Percentiles rank a stretch among this genome's conserved stretches.
Conservation (phyloP, 2,113 vertebrate genomes). For the Thinocorus orbignyianus region DNA sequence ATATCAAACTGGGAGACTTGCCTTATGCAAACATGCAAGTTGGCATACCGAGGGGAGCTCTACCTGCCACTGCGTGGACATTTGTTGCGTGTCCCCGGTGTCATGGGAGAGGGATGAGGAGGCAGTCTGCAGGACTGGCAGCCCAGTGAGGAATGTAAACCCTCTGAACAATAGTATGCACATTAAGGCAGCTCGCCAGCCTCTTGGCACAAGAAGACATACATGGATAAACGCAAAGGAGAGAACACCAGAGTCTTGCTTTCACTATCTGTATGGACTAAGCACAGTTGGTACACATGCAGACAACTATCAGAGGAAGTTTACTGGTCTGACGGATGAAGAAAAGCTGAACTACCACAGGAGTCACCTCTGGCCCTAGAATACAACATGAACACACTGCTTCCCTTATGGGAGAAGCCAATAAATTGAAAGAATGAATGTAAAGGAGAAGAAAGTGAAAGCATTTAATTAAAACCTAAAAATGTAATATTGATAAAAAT, state of each 20-base stretch:
- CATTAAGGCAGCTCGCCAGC: background rate
- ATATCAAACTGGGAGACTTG: background rate
- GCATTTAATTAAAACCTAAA: background rate
- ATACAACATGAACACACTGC: background rate
- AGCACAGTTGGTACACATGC: background rate
- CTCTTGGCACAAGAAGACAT: background rate
- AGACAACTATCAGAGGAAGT: background rate
- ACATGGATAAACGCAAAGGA: background rate
- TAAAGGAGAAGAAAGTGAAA: background rate
- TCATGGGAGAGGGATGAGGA: background rate
- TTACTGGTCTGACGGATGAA: background rate
- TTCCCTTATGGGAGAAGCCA: background rate
- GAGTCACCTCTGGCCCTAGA: background rate
- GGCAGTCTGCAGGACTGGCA: background rate
- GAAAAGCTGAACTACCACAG: background rate
- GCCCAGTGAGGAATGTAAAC: background rate
- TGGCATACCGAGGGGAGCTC: background rate
- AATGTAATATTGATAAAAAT: background rate
- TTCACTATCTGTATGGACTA: background rate
- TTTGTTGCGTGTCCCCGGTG: fast-evolving
- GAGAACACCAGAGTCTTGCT: background rate
- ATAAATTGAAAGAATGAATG: background rate
- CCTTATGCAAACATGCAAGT: background rate
- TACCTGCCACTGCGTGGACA: fast-evolving
- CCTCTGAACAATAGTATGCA: fast-evolving